Base-by-base conservation (phyloP, 1,140 invertebrate species). In the Pomacea maculata region DNA sequence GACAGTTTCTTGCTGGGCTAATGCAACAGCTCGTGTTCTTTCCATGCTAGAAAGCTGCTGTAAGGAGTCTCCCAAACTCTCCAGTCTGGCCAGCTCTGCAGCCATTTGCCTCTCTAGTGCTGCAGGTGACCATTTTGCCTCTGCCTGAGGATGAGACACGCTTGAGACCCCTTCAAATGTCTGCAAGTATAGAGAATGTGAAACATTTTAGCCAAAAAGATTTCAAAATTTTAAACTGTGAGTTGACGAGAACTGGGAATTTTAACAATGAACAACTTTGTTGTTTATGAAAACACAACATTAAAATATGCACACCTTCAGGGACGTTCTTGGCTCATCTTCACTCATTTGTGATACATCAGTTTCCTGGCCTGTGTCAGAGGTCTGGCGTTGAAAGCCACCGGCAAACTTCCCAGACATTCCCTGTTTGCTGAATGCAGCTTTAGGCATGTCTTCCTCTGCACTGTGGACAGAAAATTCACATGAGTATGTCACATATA, bases 1-100 rank as follows among this genome's bases (percentile, higher is more conserved):
- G 12, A 91, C 89, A 10, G 90, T 90, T 83, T 92, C 91, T 80
- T 92, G 91, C 78, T 92, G 91, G 15, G 91, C 91, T 77, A 92
- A 81, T 12, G 89, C 88, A 14, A 92, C 83, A 29, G 86, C 88
- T 34, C 89, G 76, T 0, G 90, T 88, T 64, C 89, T 84, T 78
- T 92, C 91, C 57, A 91, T 83, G 21, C 88, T 84, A 11, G 86
- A 85, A 19, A 92, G 74, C 79, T 92, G 91, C 72, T 86, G 84
- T 67, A 91, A 80, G 8, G 88, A 88, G 82, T 89, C 88, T 72
- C 91, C 88, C 86, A 91, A 87, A 63, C 87, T 87, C 75, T 92
- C 91, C 82, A 91, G 82, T 29, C 89, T 86, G 78, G 88, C 89
- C 55, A 92, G 82, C 72, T 90, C 91, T 57, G 88, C 85, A 34